phyloP scores from a whole-genome alignment of 2,797 vertebrate species.

The Esox masquinongy region DNA sequence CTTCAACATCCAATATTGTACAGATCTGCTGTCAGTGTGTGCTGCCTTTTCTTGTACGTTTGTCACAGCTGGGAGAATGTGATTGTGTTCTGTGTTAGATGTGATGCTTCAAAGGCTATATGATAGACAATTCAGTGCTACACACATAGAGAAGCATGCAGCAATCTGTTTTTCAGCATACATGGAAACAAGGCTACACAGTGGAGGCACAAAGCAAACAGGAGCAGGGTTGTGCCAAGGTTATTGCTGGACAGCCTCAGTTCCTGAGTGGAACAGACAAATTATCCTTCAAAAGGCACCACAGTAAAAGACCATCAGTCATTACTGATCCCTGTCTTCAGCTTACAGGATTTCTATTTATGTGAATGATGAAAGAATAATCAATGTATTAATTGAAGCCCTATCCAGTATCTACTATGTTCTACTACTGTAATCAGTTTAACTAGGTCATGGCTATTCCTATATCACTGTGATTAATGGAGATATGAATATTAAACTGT shows the following conservation, averaged over 20 bases:
- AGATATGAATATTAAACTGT: slow-evolving; percentile 27
- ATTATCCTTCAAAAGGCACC: background rate
- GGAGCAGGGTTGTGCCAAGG: background rate
- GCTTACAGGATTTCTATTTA: background rate
- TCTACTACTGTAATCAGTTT: slow-evolving; percentile 6
- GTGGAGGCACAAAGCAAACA: slow-evolving; percentile 39
- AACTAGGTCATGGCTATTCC: background rate
- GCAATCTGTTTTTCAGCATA: background rate
- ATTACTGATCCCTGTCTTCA: slow-evolving; percentile 3
- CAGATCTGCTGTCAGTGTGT: background rate
- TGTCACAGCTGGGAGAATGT: slow-evolving; percentile 32
- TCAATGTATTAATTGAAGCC: background rate
- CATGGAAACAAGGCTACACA: slow-evolving; percentile 34
- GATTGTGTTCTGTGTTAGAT: slow-evolving; percentile 27
- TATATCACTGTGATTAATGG: slow-evolving; percentile 25
- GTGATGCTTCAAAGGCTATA: slow-evolving; percentile 31
- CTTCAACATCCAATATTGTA: background rate
- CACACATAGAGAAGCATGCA: slow-evolving; percentile 23
- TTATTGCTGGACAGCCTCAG: background rate
- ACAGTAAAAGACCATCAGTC: background rate
- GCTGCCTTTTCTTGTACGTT: slow-evolving; percentile 7
- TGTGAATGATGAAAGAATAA: background rate
- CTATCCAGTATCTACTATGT: slow-evolving; percentile 5
- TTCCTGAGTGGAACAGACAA: background rate
- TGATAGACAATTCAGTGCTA: slow-evolving; percentile 28